Evolutionary conservation across 2,797 vertebrate genomes (phyloP), one percentile per base, ranked within the genome.

Genomic region (Paramormyrops hopkinsi): DNA sequence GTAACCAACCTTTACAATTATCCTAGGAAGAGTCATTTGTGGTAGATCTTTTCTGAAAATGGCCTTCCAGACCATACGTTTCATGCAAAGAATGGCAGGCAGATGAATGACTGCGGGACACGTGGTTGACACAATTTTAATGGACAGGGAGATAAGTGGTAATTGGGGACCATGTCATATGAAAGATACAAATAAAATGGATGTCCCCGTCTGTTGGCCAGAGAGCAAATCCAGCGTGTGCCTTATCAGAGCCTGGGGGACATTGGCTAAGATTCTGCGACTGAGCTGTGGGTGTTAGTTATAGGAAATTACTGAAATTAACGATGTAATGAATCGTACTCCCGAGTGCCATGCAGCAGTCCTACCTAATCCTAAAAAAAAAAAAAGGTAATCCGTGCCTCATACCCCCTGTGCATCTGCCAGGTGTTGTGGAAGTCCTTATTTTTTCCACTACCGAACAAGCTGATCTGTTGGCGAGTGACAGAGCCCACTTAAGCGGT

Each of bases 1-100:
- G 88, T 89, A 89, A 89, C 88, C 88, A 89, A 89, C 88, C 88
- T 46, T 89, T 54, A 84, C 79, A 84, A 79, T 83, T 83, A 76
- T 89, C 51, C 33, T 22, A 83, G 88, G 88, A 82, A 83, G 82
- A 54, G 22, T 89, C 79, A 83, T 83, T 62, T 46, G 88, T 84
- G 41, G 82, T 89, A 59, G 41, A 51, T 84, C 76, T 25, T 59
- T 9, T 89, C 79, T 84, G 88, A 62, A 56, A 41, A 79, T 84
- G 84, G n/a, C 48, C 46, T 86, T 54, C 50, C 8, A 85, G 83
- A 51, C 11, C 46, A 54, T 17, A 22, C 5, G 4, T 82, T 46
- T 73, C 14, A 73, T 51, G 46, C 29, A 48, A 84, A 51, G 44
- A 37, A 84, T 84, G 82, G n/a, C 22, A 50, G 48, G 9, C 44